Evolutionary conservation across 2,888 invertebrate species (phyloP), one percentile per base, ranked within the genome.

Genomic region (Incurvaria masculella): DNA sequence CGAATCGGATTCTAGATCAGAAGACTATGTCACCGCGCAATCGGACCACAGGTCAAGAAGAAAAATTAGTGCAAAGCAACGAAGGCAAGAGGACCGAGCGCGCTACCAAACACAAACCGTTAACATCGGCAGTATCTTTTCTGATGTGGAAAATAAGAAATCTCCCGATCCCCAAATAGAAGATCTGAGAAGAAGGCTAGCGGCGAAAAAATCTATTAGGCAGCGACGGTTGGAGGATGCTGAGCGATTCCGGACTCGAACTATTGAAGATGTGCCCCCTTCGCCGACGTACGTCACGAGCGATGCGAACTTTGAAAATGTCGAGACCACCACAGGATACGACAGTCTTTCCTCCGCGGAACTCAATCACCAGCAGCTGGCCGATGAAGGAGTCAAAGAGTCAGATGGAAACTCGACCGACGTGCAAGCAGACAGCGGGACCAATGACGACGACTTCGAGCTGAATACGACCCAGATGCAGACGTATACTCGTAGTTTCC

Each of bases 241-340:
- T 5, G 90, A 90, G 44, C 79, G 91, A 45, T 91, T 87, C 63
- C 81, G 85, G 57, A 91, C 91, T 2, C 83, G 86, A 57, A 88
- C 89, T 0, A 67, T 89, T 18, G 69, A 80, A 59, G 73, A 73
- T 38, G 69, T 75, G 19, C 72, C 65, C 40, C 78, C 82, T 2
- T 79, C 82, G 1, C 79, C 81, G 0, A 75, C 76, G 0, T 74
- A 69, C 51, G 74, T 76, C 10, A 69, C 73, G 0, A 72, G 64
- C 55, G 76, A 76, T 44, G 74, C 70, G 0, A 74, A 68, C 52
- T 73, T 73, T 46, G 76, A 75, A 52, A 74, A 74, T 51, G 64
- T 72, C 0, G 81, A 81, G 49, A 69, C 76, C 1, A 76, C 76
- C 1, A 78, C 78, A 1, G 78, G 78, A 2, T 78, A 78, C 57